Percentiles rank a stretch among this genome's conserved stretches.
Evolutionary conservation across 2,113 vertebrate species (phyloP).

Genomic region (Herpailurus yagouaroundi): DNA sequence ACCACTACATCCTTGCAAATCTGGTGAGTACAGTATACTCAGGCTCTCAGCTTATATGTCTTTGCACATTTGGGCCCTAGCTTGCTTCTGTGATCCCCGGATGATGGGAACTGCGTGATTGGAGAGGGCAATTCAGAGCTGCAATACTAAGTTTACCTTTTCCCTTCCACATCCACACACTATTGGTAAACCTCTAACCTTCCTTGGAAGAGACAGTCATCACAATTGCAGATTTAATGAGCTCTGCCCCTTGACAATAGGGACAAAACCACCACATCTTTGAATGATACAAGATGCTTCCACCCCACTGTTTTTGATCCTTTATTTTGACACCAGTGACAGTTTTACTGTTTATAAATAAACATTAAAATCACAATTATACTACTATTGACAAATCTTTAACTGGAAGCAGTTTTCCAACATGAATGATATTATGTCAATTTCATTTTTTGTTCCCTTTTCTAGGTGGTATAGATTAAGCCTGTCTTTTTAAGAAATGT

Average conservation of each 20-base stretch:
- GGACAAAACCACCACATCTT: neutral
- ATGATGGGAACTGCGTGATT: neutral
- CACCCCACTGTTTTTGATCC: neutral
- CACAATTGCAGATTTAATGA: neutral
- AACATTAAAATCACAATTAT: constrained; percentile 37
- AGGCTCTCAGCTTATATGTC: neutral
- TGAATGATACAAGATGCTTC: neutral
- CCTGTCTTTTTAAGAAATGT: neutral
- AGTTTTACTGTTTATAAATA: neutral
- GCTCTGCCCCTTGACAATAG: neutral
- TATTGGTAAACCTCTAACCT: neutral
- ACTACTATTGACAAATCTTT: neutral
- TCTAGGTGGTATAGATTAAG: neutral
- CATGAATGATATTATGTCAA: neutral
- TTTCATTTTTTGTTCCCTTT: constrained; percentile 30
- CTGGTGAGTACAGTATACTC: constrained; percentile 89
- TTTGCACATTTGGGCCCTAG: neutral
- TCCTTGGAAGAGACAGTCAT: neutral
- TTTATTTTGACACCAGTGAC: neutral
- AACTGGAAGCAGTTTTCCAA: neutral
- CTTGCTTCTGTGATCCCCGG: neutral
- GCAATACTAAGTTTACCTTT: neutral
- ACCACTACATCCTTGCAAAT: constrained; percentile 99
- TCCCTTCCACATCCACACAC: neutral
- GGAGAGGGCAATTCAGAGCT: neutral